Evolutionary conservation across 30 jellyfish, hydroid and myxozoan species (phyloP), one percentile per base, ranked within the genome.

Genomic region (Aurelia sp.): DNA sequence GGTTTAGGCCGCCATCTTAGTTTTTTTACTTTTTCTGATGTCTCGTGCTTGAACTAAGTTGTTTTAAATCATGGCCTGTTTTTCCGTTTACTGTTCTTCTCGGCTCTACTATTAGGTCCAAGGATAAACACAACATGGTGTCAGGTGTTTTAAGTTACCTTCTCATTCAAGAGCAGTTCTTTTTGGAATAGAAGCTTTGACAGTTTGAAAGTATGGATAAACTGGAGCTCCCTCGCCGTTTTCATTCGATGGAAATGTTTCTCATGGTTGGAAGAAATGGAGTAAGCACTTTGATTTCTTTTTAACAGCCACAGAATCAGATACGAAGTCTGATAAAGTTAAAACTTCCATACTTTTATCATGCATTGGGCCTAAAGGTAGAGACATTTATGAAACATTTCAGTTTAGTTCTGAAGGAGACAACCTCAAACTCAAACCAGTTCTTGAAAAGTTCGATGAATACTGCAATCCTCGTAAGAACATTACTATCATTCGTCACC

Each of bases 221-320:
- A 48, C 55, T 79, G 71, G 72, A 79, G 72, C 90, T 20, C 83
- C 83, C 61, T 65, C 81, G 65, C 58, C 90, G 57, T 79, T 79
- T 66, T 79, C 90, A 27, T 62, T 79, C 73, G 83, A 66, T 31
- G 76, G 76, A 67, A 81, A 81, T 68, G 30, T 81, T 35, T 67
- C 91, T 21, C 86, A 81, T 41, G 85, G 91, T 3, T 81, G 84
- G 91, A 81, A 81, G 63, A 60, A 40, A 62, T 73, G 74, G 94
- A 62, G 73, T 15, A n/a, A 60, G 71, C 88, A 72, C 66, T 73
- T 84, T 52, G 86, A 69, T 37, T 71, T 83, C 74, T 74, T 85
- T 57, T 21, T 85, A 19, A 41, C 81, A 19, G 84, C 89, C 59
- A 85, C 95, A 2, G 95, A 73, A 85, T 74, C 95, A 35, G 95